Evolutionary conservation across 2,797 vertebrate species (phyloP), one percentile per base, ranked within the genome.

Genomic region (Pampus argenteus): DNA sequence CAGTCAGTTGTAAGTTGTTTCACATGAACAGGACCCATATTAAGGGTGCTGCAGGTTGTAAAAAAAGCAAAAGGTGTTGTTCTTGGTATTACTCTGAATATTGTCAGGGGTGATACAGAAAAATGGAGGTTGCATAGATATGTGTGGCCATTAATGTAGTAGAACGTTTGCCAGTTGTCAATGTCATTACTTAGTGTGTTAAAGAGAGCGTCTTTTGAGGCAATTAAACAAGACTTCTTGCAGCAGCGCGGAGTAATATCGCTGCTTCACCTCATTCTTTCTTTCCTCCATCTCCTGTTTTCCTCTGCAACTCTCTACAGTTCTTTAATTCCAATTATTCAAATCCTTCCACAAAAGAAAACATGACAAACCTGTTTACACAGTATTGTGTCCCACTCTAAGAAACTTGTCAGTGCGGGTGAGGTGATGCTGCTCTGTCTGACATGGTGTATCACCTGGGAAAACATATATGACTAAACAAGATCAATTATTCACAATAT

Each of bases 401-500:
- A 54, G 45, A 65, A 74, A 58, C 28, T 38, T 60, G 66, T 58
- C 38, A 20, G 62, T 10, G 49, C 66, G 79, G 66, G 63, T 42
- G 79, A 65, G 71, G 29, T 49, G 44, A 17, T 54, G 29, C 60
- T 61, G 59, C 38, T 72, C 56, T 22, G 78, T 14, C 67, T 22
- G 54, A 85, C 68, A 79, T 65, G 59, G 51, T 47, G 66, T 55
- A 63, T 71, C 71, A 78, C 81, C 47, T 47, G 79, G 71, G 65
- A 48, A 77, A 71, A 78, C 66, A 28, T 76, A 52, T 42, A 66
- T 62, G 71, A 79, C 61, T 77, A 83, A 86, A 62, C 38, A 36
- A 64, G 34, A 80, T 83, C 76, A 83, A 89, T 85, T 81, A 88
- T 84, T 86, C 63, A 90, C 60, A 68, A 13, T 57, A 20, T 71